These are phyloP conservation scores for Polydrusus pterygomalis DNA, from an alignment of 2,888 invertebrate species.

Conservation along the genomic window DNA sequence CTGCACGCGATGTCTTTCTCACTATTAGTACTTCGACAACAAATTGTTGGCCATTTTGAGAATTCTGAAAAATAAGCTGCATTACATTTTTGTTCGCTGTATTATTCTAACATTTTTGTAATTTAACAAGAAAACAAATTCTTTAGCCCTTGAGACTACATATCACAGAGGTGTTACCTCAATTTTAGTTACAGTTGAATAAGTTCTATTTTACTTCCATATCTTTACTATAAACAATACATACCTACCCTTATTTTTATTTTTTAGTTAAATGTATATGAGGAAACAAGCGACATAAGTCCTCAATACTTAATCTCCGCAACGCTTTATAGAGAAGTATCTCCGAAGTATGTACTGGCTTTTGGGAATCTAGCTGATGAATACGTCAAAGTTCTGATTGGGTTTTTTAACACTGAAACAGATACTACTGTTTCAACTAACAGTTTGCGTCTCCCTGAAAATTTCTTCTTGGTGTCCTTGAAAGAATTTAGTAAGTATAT, in stretches of 20 bases:
- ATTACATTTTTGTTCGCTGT: no score
- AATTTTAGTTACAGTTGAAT: no score
- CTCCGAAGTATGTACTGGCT: constrained; percentile 75
- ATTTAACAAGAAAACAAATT: no score
- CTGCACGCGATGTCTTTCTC: no score
- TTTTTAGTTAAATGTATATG: constrained; percentile 74
- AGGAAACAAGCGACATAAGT: constrained; percentile 80
- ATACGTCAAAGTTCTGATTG: constrained; percentile 70
- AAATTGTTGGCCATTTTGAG: no score
- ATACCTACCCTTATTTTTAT: not conserved
- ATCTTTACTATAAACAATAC: not conserved
- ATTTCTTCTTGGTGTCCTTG: constrained; percentile 75
- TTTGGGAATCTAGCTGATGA: constrained; percentile 74
- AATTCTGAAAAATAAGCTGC: no score
- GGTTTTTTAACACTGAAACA: constrained; percentile 57
- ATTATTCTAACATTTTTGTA: no score
- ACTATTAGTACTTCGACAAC: no score
- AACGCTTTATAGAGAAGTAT: constrained; percentile 77
- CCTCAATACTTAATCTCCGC: constrained; percentile 78
- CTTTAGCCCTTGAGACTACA: no score
- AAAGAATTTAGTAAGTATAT: constrained; percentile 76
- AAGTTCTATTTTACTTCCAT: no score
- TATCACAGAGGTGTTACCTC: no score
- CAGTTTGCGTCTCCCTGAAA: constrained; percentile 70
- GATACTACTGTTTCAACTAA: constrained; percentile 60